Base-by-base conservation (phyloP, 2,113 vertebrate genomes). In the Larimichthys crocea region DNA sequence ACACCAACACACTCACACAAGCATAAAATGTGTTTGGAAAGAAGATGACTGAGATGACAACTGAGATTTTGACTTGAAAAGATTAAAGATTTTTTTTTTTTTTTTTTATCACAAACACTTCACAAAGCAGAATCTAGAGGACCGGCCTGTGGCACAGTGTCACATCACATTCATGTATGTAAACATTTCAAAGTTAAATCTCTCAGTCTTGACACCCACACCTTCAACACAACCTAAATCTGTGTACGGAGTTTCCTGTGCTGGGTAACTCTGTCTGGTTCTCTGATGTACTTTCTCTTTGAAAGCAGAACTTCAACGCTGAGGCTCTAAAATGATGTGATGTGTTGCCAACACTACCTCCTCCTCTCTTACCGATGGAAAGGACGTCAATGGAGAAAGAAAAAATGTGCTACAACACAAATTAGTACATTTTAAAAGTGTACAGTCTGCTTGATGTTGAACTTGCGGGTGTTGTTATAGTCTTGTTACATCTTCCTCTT, bases 231-330 rank as follows among this genome's bases (percentile, higher is more conserved):
- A 67, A 72, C 16, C 14, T 26, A 52, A 56, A 66, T 55, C 17
- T 49, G 55, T 12, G 40, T 64, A 29, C 29, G 61, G 74, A 12
- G 44, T 26, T 44, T 24, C 59, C 50, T 64, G 76, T 49, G 74
- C 68, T 48, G 71, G 57, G n/a, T 57, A 50, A 56, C 40, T 68
- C 46, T 59, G 74, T 74, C 74, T 79, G 79, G 2, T 59, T 73
- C 60, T 87, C 68, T 81, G 73, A 88, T 85, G 76, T 64, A 8
- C 44, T 50, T 71, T 69, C 64, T 74, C 68, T 86, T 75, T 87
- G 67, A 86, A 86, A 83, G 56, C 55, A 69, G 0, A 77, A 72
- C 83, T 66, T 82, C 53, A 59, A 44, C 72, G 35, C 46, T 22
- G 42, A 80, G 64, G 29, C 64, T 77, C 46, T 80, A 72, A 81